phyloP scores from a whole-genome alignment of 2,113 vertebrate species.

The Asarcornis scutulata region DNA sequence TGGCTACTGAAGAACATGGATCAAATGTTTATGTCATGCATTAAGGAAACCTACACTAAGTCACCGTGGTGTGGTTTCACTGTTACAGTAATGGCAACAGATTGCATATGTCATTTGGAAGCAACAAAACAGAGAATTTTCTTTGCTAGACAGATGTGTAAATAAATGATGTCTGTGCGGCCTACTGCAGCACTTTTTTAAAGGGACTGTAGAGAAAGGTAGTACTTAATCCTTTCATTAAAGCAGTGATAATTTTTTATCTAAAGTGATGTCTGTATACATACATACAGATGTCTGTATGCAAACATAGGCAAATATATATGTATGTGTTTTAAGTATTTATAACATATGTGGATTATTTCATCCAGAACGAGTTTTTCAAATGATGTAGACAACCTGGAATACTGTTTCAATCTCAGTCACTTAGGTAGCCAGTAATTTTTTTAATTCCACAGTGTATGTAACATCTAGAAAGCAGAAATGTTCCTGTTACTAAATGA shows the following conservation, averaged over 20 bases:
- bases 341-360: background rate
- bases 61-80: background rate
- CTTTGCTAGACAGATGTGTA: background rate
- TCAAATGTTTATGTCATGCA: background rate
- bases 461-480: background rate
- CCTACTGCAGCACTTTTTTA: background rate
- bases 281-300: background rate
- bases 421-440: background rate
- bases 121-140: background rate
- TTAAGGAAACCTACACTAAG: background rate
- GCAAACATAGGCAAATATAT: background rate
- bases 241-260: too few relatives aligned
- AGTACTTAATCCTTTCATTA: background rate
- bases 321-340: background rate
- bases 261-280: background rate
- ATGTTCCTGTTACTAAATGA: background rate
- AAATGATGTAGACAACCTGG: background rate
- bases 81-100: background rate
- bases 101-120: background rate
- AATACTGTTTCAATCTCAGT: background rate
- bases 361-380: background rate
- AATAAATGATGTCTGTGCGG: background rate
- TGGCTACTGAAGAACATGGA: background rate
- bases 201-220: background rate
- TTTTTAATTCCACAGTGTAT: background rate